Conservation (phyloP, 37 sponge, comb jelly and placozoan species). For the Ianthella basta region DNA sequence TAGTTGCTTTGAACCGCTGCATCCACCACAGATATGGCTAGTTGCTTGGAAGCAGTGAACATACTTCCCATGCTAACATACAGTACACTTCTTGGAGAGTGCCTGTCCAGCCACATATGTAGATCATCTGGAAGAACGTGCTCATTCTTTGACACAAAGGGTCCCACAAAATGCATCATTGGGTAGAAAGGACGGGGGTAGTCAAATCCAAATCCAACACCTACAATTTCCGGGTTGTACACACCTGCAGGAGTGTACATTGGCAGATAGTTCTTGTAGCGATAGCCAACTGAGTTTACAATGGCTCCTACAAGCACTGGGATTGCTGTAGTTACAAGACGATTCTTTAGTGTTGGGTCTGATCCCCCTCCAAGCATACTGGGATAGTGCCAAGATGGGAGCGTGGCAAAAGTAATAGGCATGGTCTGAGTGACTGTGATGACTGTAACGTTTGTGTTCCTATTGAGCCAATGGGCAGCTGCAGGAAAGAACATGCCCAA, state of each 20-base stretch:
- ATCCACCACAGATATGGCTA: slow-evolving; percentile 31
- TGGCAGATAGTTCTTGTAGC: not conserved
- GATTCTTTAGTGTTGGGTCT: no score
- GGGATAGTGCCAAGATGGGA: slow-evolving; percentile 24
- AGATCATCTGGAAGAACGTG: slow-evolving; percentile 4
- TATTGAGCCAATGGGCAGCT: not conserved
- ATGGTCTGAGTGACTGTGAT: not conserved
- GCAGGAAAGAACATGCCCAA: not conserved
- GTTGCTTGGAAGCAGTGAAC: not conserved
- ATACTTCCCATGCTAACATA: slow-evolving; percentile 73
- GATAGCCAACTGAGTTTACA: no score
- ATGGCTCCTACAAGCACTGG: no score
- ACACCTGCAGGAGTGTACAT: not conserved
- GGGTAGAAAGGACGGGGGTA: slow-evolving; percentile 4
- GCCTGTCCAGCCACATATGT: slow-evolving; percentile 42
- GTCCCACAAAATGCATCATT: slow-evolving; percentile 9
- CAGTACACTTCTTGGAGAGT: slow-evolving; percentile 36
- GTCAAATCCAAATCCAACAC: slow-evolving; percentile 8
- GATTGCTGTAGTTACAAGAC: no score
- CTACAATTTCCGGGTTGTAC: not conserved
- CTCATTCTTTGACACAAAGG: not conserved
- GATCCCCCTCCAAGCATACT: no score
- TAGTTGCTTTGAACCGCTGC: slow-evolving; percentile 33
- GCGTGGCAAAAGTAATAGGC: not conserved
- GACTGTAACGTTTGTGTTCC: not conserved